These are phyloP conservation scores for Lepidocyrtinus sp. DNA, from an alignment of 2,888 invertebrate species.

Conservation along the genomic window DNA sequence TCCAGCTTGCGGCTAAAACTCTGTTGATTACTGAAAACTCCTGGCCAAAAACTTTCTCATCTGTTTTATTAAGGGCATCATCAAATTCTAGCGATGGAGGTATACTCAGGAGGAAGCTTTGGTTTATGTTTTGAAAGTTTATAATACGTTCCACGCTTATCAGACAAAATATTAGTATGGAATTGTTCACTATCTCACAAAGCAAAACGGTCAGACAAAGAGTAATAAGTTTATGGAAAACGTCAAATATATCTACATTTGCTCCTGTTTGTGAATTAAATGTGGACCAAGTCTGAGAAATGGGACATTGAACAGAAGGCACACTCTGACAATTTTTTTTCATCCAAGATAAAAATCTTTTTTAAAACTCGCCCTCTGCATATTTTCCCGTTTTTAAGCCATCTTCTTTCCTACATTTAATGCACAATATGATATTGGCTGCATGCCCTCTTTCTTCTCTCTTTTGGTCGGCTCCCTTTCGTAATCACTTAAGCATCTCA, in stretches of 20 bases:
- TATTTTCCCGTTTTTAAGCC: constrained; percentile 43
- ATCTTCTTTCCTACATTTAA: constrained; percentile 30
- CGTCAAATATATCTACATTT: neutral
- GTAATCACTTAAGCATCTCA: constrained; percentile 66
- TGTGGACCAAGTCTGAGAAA: constrained; percentile 54
- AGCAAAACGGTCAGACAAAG: neutral
- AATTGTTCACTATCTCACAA: constrained; percentile 7
- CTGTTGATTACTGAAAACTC: too few species aligned
- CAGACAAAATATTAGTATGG: constrained; percentile 20
- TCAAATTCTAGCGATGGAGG: constrained; percentile 27
- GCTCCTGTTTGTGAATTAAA: constrained; percentile 24
- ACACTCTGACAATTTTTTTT: constrained; percentile 69
- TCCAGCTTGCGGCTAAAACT: constrained; percentile 22
- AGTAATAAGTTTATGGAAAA: constrained; percentile 19
- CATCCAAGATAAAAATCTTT: constrained; percentile 67
- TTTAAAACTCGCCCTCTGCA: constrained; percentile 21
- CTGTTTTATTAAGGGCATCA: constrained; percentile 34
- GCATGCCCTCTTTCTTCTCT: constrained; percentile 27
- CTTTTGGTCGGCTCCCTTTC: constrained; percentile 64
- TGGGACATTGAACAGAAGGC: constrained; percentile 64
- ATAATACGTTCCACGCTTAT: constrained; percentile 19
- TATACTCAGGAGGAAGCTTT: neutral
- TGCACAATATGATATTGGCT: constrained; percentile 42
- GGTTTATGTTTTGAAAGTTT: constrained; percentile 39
- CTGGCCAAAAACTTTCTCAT: constrained; percentile 22